Conservation (phyloP, 2,888 invertebrate species). For the Parnassius glacialis region DNA sequence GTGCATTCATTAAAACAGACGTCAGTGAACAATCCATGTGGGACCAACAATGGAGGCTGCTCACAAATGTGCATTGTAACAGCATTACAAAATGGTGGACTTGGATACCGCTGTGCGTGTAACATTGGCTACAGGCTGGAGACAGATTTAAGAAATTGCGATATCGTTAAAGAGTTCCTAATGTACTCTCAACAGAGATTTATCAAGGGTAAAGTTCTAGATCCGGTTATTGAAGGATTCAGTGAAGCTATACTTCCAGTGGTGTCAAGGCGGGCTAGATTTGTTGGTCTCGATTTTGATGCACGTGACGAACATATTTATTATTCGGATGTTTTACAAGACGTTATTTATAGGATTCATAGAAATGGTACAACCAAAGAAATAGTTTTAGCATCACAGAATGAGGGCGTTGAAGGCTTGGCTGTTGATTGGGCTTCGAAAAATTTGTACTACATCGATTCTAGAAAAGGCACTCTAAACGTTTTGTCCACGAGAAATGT, state of each 20-base stretch:
- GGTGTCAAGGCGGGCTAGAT: slow-evolving; percentile 93
- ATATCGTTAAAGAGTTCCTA: slow-evolving; percentile 91
- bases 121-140: slow-evolving; percentile 91
- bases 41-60: slow-evolving; percentile 93
- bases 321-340: slow-evolving; percentile 97
- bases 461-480: slow-evolving; percentile 95
- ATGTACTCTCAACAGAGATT: slow-evolving; percentile 98
- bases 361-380: slow-evolving; percentile 90
- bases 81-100: slow-evolving; percentile 84
- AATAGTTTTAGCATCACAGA: slow-evolving; percentile 96
- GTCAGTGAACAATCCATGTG: slow-evolving; percentile 90
- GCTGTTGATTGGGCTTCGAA: slow-evolving; percentile 98
- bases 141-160: slow-evolving; percentile 88
- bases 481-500: slow-evolving; percentile 94
- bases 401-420: slow-evolving; percentile 97
- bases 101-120: slow-evolving; percentile 96
- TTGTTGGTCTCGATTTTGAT: slow-evolving; percentile 97
- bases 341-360: slow-evolving; percentile 93
- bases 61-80: slow-evolving; percentile 97
- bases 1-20: slow-evolving; percentile 90
- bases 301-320: slow-evolving; percentile 95
- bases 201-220: slow-evolving; percentile 94
- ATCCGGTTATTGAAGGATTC: slow-evolving; percentile 94
- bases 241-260: slow-evolving; percentile 97
- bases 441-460: slow-evolving; percentile 97